phyloP scores from a whole-genome alignment of 1,140 invertebrate genomes.

The Mesaphorura yosii region DNA sequence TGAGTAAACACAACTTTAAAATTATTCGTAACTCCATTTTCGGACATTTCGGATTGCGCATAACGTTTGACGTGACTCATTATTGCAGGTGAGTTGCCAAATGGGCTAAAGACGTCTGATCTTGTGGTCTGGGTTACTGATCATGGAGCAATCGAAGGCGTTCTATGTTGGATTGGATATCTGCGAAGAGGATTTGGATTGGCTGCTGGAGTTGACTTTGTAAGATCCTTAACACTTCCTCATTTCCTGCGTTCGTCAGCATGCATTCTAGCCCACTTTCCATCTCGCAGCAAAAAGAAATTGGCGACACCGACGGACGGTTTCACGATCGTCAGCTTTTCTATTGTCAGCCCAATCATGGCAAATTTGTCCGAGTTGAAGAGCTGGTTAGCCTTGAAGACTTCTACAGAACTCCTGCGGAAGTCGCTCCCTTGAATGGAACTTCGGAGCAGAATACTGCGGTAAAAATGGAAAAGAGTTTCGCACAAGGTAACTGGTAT shows the following conservation, averaged over 20 bases:
- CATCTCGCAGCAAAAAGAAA: background rate
- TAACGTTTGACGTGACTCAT: too few relatives aligned
- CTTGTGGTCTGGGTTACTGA: background rate
- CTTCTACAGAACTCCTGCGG: background rate
- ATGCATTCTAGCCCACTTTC: background rate
- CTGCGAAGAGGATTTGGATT: background rate
- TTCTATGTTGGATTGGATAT: background rate
- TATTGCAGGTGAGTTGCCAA: too few relatives aligned
- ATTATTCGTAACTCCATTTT: background rate
- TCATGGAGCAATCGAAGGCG: background rate
- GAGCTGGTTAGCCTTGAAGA: background rate
- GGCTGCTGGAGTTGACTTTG: background rate
- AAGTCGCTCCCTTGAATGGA: background rate
- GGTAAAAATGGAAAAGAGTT: background rate
- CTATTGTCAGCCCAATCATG: background rate
- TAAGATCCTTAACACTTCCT: background rate
- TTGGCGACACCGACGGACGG: background rate
- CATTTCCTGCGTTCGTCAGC: background rate
- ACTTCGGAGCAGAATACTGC: background rate
- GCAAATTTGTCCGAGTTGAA: background rate
- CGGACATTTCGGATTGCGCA: background rate
- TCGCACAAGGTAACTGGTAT: background rate
- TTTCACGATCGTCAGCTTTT: background rate
- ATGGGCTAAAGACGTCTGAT: background rate
- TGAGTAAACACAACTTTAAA: background rate